Percentiles rank a stretch among this genome's conserved stretches.
Evolutionary conservation across 2,888 invertebrate species (phyloP).

Genomic region (Stenolophus ochropezus): DNA sequence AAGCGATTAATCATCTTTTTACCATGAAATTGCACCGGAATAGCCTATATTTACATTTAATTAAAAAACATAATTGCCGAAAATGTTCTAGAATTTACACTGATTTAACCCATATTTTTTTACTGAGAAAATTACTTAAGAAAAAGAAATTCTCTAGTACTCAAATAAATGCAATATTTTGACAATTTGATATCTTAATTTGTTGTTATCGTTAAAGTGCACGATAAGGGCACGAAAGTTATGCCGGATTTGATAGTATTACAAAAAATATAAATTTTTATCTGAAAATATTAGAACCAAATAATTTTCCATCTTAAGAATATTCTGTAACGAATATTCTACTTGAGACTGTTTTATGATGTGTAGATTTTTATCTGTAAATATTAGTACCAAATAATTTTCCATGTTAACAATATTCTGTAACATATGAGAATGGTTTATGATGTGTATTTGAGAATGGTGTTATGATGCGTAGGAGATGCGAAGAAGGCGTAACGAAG

Average conservation of each 20-base stretch:
- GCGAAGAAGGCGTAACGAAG: slow-evolving; percentile 97
- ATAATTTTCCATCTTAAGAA: too few species aligned
- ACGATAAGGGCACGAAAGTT: neutral
- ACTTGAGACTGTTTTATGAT: too few species aligned
- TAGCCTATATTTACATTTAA: neutral
- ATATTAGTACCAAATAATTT: too few species aligned
- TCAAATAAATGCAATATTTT: neutral
- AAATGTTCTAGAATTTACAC: neutral
- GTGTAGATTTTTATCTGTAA: too few species aligned
- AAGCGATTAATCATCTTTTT: neutral
- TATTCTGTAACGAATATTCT: too few species aligned
- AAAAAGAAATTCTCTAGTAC: neutral
- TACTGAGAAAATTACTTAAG: neutral
- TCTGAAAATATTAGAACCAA: too few species aligned
- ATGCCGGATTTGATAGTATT: neutral
- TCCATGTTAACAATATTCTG: too few species aligned
- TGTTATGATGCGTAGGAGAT: slow-evolving; percentile 84
- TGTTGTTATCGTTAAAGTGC: neutral
- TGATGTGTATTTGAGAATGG: too few species aligned
- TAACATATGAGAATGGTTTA: too few species aligned
- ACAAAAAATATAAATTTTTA: too few species aligned
- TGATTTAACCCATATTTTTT: neutral
- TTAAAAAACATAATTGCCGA: neutral
- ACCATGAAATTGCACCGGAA: neutral
- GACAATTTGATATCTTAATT: neutral